Percentiles rank a stretch among this genome's conserved stretches.
Conservation (phyloP, 2,797 vertebrate genomes). For the Atherinosoma microstoma region DNA sequence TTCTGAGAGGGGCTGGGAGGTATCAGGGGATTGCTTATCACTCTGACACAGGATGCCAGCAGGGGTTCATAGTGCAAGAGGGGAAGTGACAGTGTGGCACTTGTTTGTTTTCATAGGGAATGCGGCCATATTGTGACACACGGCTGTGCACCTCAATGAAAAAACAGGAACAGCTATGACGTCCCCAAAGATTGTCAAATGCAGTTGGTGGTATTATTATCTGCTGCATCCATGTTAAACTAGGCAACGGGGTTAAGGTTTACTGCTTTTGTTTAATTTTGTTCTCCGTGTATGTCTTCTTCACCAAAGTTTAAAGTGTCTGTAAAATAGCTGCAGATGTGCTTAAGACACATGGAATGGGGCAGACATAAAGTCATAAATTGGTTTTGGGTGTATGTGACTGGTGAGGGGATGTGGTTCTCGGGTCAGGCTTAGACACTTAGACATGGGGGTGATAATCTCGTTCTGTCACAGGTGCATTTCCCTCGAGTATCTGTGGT, state of each 20-base stretch:
- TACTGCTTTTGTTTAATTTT: neutral
- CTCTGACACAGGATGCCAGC: conserved; percentile 80
- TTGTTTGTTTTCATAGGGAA: conserved; percentile 76
- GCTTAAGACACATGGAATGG: conserved; percentile 8
- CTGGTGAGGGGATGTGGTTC: conserved; percentile 75
- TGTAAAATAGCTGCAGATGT: neutral
- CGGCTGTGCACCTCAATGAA: conserved; percentile 59
- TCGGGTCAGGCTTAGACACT: conserved; percentile 63
- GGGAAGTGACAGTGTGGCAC: conserved; percentile 78
- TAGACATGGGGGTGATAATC: conserved; percentile 46
- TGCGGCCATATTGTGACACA: conserved; percentile 70
- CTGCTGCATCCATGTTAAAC: conserved; percentile 6
- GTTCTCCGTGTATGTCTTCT: conserved; percentile 4
- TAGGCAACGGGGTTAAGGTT: neutral
- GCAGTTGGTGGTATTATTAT: conserved; percentile 29
- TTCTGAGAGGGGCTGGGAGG: conserved; percentile 63
- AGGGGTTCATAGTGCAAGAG: conserved; percentile 71
- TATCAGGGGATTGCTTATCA: conserved; percentile 79
- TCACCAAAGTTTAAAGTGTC: neutral
- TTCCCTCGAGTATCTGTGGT: conserved; percentile 78
- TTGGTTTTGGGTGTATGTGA: conserved; percentile 52
- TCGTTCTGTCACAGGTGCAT: conserved; percentile 80
- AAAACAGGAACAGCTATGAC: conserved; percentile 72
- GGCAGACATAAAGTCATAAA: conserved; percentile 26
- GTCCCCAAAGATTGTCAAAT: conserved; percentile 48